Evolutionary conservation across 1,140 invertebrate species (phyloP).

Genomic region (Drosophila nigromelanica): DNA sequence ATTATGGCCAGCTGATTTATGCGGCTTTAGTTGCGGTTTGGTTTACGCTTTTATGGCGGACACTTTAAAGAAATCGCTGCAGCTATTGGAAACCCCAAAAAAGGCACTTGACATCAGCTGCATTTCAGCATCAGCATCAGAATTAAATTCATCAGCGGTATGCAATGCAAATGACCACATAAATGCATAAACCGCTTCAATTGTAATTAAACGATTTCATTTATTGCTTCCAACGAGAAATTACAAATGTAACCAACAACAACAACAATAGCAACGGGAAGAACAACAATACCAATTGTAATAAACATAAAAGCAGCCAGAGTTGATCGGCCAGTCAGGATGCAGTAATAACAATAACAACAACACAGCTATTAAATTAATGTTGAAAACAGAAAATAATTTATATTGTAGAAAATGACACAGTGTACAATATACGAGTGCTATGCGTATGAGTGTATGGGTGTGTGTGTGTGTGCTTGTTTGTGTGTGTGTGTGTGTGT

Average conservation of each 20-base stretch:
- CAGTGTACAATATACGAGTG: neutral
- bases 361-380: slow-evolving; percentile 43
- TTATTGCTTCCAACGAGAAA: slow-evolving; percentile 36
- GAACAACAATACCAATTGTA: slow-evolving; percentile 31
- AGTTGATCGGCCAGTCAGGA: slow-evolving; percentile 10
- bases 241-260: slow-evolving; percentile 43
- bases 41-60: slow-evolving; percentile 20
- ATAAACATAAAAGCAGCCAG: slow-evolving; percentile 45
- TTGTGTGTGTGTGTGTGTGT: neutral
- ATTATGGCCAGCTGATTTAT: slow-evolving; percentile 38
- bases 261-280: slow-evolving; percentile 12
- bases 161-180: slow-evolving; percentile 43
- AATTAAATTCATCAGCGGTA: slow-evolving; percentile 8
- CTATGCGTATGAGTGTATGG: too few relatives aligned
- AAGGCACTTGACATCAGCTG: slow-evolving; percentile 23
- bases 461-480: neutral
- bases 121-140: slow-evolving; percentile 8
- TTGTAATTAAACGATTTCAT: slow-evolving; percentile 55
- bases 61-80: slow-evolving; percentile 38
- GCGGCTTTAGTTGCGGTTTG: slow-evolving; percentile 31
- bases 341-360: slow-evolving; percentile 17
- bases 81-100: slow-evolving; percentile 12
- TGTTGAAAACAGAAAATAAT: slow-evolving; percentile 55
- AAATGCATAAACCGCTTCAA: slow-evolving; percentile 44
- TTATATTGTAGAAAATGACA: slow-evolving; percentile 47